Percentiles rank a stretch among this genome's conserved stretches.
Evolutionary conservation across 64 coral and sea anemone species (phyloP).

Genomic region (Anthopleura sola): DNA sequence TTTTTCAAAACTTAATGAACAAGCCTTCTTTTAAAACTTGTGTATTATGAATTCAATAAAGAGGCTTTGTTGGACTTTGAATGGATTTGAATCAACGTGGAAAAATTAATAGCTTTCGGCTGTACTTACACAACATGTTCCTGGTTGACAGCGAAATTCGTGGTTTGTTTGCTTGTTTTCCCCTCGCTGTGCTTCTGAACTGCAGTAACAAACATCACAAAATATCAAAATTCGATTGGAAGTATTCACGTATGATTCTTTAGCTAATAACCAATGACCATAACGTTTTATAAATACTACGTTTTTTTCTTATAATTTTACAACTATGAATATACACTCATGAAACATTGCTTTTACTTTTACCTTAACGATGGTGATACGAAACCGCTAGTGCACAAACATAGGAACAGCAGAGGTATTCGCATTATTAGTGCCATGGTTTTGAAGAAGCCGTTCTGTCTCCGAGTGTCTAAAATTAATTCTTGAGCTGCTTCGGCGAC

Average conservation of each 20-base stretch:
- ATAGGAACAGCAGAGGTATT: conserved; percentile 3
- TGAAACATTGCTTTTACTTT: not conserved
- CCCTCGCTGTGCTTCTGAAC: not conserved
- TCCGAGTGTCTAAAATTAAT: conserved; percentile 14
- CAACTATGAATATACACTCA: too few species aligned
- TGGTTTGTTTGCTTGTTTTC: not conserved
- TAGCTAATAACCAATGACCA: not conserved
- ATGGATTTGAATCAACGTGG: not conserved
- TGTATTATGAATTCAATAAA: conserved; percentile 7
- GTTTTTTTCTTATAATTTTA: not conserved
- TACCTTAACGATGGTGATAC: not conserved
- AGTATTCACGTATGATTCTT: not conserved
- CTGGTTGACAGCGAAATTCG: not conserved
- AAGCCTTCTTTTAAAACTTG: not conserved
- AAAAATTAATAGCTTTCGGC: not conserved
- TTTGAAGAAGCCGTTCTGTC: not conserved
- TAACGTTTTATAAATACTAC: not conserved
- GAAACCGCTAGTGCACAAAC: not conserved
- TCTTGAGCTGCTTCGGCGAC: not conserved
- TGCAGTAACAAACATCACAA: not conserved
- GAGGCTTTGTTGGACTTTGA: conserved; percentile 1
- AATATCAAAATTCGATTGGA: not conserved
- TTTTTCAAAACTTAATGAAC: not conserved
- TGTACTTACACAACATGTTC: conserved; percentile 23
- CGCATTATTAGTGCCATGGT: not conserved